Evolutionary conservation across 2,797 vertebrate genomes (phyloP).

Genomic region (Falco rusticolus): DNA sequence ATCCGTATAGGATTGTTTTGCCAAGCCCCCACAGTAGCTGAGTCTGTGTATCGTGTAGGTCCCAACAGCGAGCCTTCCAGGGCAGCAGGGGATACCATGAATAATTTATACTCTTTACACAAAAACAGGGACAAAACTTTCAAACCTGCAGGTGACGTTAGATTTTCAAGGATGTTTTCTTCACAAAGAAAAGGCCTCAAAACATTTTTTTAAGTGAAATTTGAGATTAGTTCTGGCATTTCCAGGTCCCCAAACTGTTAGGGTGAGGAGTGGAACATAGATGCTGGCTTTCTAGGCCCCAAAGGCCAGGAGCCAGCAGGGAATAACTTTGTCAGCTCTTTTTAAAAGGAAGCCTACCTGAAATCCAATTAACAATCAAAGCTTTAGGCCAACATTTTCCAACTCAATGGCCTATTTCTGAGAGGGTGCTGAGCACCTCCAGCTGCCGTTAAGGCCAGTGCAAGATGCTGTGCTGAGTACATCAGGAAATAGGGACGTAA

Average conservation of each 20-base stretch:
- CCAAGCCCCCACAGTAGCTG: neutral
- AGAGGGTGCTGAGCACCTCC: constrained; percentile 47
- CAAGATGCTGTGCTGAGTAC: constrained; percentile 7
- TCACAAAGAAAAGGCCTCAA: constrained; percentile 37
- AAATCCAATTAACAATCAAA: constrained; percentile 66
- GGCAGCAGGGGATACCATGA: constrained; percentile 1
- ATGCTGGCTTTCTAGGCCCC: constrained; percentile 48
- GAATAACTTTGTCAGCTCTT: constrained; percentile 59
- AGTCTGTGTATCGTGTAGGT: neutral
- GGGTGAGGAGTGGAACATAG: constrained; percentile 30
- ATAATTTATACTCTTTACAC: constrained; percentile 45
- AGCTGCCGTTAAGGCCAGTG: constrained; percentile 12
- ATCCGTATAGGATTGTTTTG: neutral
- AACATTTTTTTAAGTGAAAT: constrained; percentile 37
- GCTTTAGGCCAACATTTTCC: constrained; percentile 68
- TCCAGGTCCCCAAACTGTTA: constrained; percentile 47
- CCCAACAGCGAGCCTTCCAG: neutral
- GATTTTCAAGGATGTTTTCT: constrained; percentile 47
- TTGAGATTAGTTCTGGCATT: constrained; percentile 56
- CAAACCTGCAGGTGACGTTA: constrained; percentile 23
- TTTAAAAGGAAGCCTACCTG: constrained; percentile 65
- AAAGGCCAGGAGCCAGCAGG: constrained; percentile 61
- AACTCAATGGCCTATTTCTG: constrained; percentile 62
- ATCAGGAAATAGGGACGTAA: constrained; percentile 36
- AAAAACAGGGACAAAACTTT: constrained; percentile 49